Evolutionary conservation across 2,113 vertebrate genomes (phyloP), one percentile per base, ranked within the genome.

Genomic region (Epinephelus moara): DNA sequence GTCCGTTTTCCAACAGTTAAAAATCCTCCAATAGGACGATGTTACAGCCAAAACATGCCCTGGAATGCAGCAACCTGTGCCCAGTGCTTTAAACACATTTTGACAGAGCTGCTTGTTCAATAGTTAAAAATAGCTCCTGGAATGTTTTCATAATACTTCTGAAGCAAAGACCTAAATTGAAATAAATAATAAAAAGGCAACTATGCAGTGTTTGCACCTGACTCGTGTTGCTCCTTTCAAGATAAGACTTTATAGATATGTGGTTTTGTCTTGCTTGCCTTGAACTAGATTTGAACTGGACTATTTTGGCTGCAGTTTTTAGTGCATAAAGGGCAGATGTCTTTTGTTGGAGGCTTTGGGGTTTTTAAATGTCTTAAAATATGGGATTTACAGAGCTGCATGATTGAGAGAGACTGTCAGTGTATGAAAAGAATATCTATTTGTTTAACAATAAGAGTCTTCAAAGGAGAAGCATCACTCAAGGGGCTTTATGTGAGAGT

Each of bases 51-150:
- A 57, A 67, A 68, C 37, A 47, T 15, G 47, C 19, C 30, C 47
- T 55, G 56, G 52, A 50, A 60, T 33, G 17, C 61, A 67, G 13
- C 33, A 11, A 50, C 69, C 25, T 57, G 47, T n/a, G 47, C 9
- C 30, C 23, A 14, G 23, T 18, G 50, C 17, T 23, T 55, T 27
- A 12, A 60, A 49, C 25, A 52, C 62, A 69, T 30, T 47, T 66
- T 47, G 3, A 45, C 33, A 30, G 18, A 49, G 42, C 47, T 30
- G 10, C 17, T 59, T 2, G 2, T 37, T 17, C 27, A 12, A n/a
- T 49, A 2, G 57, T 15, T 64, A 66, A 77, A 83, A 50, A 77
- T 82, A 77, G 40, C 17, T n/a, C 66, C 25, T 21, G 3, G 5
- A 77, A 78, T 60, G 53, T 52, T 55, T 73, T 52, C 0, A 2